Conservation (phyloP, 1,140 invertebrate genomes). For the Bicyclus anynana region DNA sequence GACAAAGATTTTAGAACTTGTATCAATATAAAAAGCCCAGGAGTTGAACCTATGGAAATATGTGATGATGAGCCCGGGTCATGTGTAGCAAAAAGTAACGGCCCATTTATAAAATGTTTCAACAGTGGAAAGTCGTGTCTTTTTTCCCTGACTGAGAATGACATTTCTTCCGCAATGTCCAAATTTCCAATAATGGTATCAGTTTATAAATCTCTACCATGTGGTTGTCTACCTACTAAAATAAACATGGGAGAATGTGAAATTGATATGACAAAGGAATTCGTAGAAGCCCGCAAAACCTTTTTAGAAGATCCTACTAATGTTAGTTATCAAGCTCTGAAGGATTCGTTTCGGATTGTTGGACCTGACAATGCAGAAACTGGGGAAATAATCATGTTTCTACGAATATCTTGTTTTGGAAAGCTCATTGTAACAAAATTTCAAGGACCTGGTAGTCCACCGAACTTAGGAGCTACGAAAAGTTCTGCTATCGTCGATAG, state of each 20-base stretch:
- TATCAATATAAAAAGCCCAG: conserved; percentile 70
- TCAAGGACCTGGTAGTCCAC: conserved; percentile 58
- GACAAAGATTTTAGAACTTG: conserved; percentile 74
- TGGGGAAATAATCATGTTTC: conserved; percentile 77
- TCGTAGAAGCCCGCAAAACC: conserved; percentile 61
- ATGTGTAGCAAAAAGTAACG: conserved; percentile 48
- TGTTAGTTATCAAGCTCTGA: conserved; percentile 73
- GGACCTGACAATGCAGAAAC: conserved; percentile 59
- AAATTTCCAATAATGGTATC: conserved; percentile 56
- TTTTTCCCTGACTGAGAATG: conserved; percentile 73
- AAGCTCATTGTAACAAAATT: conserved; percentile 82
- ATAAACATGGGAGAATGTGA: conserved; percentile 59
- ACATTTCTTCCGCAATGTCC: conserved; percentile 63
- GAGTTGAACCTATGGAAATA: conserved; percentile 74
- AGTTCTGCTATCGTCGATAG: conserved; percentile 43
- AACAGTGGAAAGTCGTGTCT: conserved; percentile 78
- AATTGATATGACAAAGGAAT: conserved; percentile 71
- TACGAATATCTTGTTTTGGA: conserved; percentile 81
- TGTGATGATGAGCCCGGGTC: conserved; percentile 76
- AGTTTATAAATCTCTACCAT: conserved; percentile 58
- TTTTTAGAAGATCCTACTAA: conserved; percentile 51
- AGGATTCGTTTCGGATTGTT: conserved; percentile 78
- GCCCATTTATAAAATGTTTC: conserved; percentile 58
- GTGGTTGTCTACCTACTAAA: conserved; percentile 61
- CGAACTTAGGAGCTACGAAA: conserved; percentile 31